These are phyloP conservation scores for Cybosia mesomella DNA, from an alignment of 2,888 invertebrate genomes.

Conservation along the genomic window DNA sequence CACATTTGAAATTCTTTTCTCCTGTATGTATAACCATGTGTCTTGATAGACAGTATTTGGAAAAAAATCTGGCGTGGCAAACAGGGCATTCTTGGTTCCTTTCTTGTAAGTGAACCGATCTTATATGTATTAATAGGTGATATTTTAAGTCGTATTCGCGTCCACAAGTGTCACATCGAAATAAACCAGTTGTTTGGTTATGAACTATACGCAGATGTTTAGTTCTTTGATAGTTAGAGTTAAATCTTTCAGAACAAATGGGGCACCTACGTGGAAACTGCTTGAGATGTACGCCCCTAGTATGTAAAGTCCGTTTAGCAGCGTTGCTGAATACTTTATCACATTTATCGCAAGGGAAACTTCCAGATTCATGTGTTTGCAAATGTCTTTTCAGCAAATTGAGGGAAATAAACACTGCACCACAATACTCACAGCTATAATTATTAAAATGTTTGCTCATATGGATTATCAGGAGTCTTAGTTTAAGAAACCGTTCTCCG, in stretches of 20 bases:
- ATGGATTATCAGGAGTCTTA: constrained; percentile 71
- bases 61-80: constrained; percentile 73
- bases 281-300: constrained; percentile 72
- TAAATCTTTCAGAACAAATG: constrained; percentile 74
- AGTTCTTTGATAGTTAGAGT: constrained; percentile 72
- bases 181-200: constrained; percentile 64
- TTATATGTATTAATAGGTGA: constrained; percentile 69
- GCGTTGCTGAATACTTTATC: constrained; percentile 73
- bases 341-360: constrained; percentile 73
- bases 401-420: constrained; percentile 68
- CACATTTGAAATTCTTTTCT: constrained; percentile 81
- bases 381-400: constrained; percentile 66
- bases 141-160: constrained; percentile 73
- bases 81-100: constrained; percentile 71
- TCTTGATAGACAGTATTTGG: constrained; percentile 74
- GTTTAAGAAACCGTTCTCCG: constrained; percentile 63
- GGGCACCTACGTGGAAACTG: constrained; percentile 68
- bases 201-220: constrained; percentile 74
- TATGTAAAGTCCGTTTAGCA: constrained; percentile 66
- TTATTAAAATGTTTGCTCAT: constrained; percentile 80
- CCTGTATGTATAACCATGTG: constrained; percentile 84
- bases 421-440: constrained; percentile 76
- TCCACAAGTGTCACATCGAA: constrained; percentile 71
- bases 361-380: constrained; percentile 68
- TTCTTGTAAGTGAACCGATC: constrained; percentile 76